Conservation (phyloP, 1,140 invertebrate species). For the Pissodes strobi region DNA sequence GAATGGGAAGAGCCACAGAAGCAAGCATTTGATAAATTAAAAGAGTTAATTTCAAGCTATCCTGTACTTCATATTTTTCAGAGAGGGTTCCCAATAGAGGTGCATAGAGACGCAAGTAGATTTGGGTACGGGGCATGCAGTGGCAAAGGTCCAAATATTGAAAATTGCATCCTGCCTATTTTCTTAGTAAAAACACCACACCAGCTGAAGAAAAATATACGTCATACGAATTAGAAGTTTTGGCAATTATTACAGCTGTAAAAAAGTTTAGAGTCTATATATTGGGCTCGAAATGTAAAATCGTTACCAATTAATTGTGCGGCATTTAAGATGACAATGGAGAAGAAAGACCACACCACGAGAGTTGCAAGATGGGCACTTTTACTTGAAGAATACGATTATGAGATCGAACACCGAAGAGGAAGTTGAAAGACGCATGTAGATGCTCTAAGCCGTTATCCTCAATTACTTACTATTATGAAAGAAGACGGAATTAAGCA, state of each 20-base stretch:
- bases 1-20: slow-evolving; percentile 6
- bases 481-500: slow-evolving; percentile 24
- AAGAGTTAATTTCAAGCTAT: slow-evolving; percentile 31
- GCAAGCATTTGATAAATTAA: slow-evolving; percentile 38
- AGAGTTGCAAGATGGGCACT: slow-evolving; percentile 52
- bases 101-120: slow-evolving; percentile 37
- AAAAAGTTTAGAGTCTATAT: slow-evolving; percentile 60
- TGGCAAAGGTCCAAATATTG: slow-evolving; percentile 45
- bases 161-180: slow-evolving; percentile 57
- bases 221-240: slow-evolving; percentile 58
- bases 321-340: slow-evolving; percentile 49
- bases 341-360: slow-evolving; percentile 30
- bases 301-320: slow-evolving; percentile 55
- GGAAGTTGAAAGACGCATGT: too few species aligned
- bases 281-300: slow-evolving; percentile 56
- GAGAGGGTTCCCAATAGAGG: too few species aligned
- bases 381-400: slow-evolving; percentile 51
- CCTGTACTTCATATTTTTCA: slow-evolving; percentile 53
- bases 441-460: slow-evolving; percentile 56
- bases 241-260: slow-evolving; percentile 59
- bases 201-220: slow-evolving; percentile 50
- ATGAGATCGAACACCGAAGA: slow-evolving; percentile 48
- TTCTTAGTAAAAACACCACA: too few species aligned
- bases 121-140: slow-evolving; percentile 47
- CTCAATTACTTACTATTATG: slow-evolving; percentile 42